Evolutionary conservation across 2,113 vertebrate species (phyloP).

Genomic region (Grammomys dolichurus): DNA sequence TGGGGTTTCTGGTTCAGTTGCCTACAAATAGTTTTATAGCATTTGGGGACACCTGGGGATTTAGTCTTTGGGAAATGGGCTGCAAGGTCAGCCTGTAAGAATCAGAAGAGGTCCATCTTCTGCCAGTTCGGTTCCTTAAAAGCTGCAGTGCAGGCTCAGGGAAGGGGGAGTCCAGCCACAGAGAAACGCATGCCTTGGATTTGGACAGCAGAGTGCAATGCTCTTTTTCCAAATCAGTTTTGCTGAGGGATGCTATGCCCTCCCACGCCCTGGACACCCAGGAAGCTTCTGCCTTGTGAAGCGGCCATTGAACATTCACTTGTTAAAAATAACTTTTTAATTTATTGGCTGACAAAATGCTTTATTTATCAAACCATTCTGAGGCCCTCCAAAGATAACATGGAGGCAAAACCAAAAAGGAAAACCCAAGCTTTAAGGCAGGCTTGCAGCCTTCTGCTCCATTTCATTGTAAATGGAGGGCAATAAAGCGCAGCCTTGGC

Average conservation of each 20-base stretch:
- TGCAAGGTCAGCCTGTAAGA: background rate
- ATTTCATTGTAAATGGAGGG: slow-evolving; percentile 85
- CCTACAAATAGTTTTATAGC: background rate
- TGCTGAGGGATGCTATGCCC: background rate
- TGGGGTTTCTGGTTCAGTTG: background rate
- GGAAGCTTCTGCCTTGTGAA: background rate
- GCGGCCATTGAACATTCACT: background rate
- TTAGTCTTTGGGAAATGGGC: slow-evolving; percentile 50
- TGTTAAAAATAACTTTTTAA: slow-evolving; percentile 65
- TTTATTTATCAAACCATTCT: slow-evolving; percentile 70
- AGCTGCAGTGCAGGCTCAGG: background rate
- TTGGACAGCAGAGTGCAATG: background rate
- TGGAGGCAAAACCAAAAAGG: slow-evolving; percentile 76
- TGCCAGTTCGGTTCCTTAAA: slow-evolving; percentile 44
- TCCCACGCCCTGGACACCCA: background rate
- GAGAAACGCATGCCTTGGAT: background rate
- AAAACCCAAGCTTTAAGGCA: slow-evolving; percentile 81
- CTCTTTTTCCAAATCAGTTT: background rate
- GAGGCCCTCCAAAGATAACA: slow-evolving; percentile 78
- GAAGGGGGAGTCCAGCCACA: background rate
- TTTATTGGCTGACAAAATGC: slow-evolving; percentile 81
- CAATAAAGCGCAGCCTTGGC: slow-evolving; percentile 75
- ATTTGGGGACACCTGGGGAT: background rate
- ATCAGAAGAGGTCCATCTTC: background rate
- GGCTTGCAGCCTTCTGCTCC: slow-evolving; percentile 82